Percentiles rank a stretch among this genome's conserved stretches.
These are phyloP conservation scores for Drosophila kuntzei DNA, from an alignment of 2,888 invertebrate species.

Conservation along the genomic window DNA sequence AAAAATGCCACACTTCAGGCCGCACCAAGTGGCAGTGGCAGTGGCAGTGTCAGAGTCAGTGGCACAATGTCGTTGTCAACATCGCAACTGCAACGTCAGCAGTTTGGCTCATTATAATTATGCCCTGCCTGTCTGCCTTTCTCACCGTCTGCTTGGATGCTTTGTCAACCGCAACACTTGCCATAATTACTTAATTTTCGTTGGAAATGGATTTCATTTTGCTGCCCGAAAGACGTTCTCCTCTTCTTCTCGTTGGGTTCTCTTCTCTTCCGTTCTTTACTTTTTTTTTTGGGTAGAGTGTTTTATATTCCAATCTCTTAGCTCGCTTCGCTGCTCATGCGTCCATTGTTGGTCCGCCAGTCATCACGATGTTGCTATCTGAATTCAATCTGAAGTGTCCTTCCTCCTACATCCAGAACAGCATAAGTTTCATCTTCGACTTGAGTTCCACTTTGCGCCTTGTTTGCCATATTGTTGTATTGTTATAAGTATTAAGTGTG, in stretches of 20 bases:
- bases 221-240: neutral
- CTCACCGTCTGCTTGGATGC: constrained; percentile 18
- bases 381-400: constrained; percentile 21
- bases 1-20: constrained; percentile 23
- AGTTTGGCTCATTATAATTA: constrained; percentile 49
- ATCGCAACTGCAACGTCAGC: constrained; percentile 42
- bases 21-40: constrained; percentile 20
- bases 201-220: constrained; percentile 31
- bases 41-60: neutral
- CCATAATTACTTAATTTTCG: constrained; percentile 58
- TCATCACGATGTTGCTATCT: constrained; percentile 11
- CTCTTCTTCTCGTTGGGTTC: neutral
- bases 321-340: constrained; percentile 17
- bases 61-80: constrained; percentile 19
- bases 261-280: neutral
- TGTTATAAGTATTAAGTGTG: constrained; percentile 36
- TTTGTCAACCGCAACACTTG: constrained; percentile 53
- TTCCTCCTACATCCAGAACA: neutral
- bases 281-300: neutral
- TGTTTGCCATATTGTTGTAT: constrained; percentile 30
- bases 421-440: constrained; percentile 2
- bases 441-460: constrained; percentile 25
- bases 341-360: constrained; percentile 25
- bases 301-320: constrained; percentile 29
- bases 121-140: constrained; percentile 5